Evolutionary conservation across 2,797 vertebrate species (phyloP).

Genomic region (Emydoidea blandingii): DNA sequence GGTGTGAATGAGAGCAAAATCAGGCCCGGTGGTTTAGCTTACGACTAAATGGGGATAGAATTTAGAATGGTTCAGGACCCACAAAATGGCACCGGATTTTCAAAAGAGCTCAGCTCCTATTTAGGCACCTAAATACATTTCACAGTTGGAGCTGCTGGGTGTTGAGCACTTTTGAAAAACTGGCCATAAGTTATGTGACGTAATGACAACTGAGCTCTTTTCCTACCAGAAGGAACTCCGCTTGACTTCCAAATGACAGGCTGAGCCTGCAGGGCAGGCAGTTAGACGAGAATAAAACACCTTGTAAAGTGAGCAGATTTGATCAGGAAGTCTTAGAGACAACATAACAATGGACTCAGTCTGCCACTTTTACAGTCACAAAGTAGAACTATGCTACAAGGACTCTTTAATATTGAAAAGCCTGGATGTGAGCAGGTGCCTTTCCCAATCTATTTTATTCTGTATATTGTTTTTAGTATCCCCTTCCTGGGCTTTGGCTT

Average conservation of each 20-base stretch:
- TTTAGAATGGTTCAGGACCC: not conserved
- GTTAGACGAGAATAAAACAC: not conserved
- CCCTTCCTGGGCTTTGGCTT: not conserved
- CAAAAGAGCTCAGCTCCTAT: not conserved
- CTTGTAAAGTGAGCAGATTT: not conserved
- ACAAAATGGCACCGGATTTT: not conserved
- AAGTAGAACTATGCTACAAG: not conserved
- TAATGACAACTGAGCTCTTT: not conserved
- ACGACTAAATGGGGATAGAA: not conserved
- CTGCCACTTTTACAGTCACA: not conserved
- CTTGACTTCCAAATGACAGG: not conserved
- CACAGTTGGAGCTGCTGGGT: not conserved
- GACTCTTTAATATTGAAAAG: not conserved
- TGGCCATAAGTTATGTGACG: not conserved
- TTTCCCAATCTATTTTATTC: not conserved
- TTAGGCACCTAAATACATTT: not conserved
- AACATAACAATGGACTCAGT: not conserved
- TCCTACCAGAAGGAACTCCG: not conserved
- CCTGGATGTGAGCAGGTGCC: not conserved
- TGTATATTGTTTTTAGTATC: not conserved
- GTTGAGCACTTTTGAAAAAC: not conserved
- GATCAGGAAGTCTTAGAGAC: not conserved
- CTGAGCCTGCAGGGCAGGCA: not conserved
- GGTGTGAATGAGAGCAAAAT: not conserved
- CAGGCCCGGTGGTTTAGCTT: not conserved